Conservation (phyloP, 2,888 invertebrate genomes). For the Strigamia maritima region DNA sequence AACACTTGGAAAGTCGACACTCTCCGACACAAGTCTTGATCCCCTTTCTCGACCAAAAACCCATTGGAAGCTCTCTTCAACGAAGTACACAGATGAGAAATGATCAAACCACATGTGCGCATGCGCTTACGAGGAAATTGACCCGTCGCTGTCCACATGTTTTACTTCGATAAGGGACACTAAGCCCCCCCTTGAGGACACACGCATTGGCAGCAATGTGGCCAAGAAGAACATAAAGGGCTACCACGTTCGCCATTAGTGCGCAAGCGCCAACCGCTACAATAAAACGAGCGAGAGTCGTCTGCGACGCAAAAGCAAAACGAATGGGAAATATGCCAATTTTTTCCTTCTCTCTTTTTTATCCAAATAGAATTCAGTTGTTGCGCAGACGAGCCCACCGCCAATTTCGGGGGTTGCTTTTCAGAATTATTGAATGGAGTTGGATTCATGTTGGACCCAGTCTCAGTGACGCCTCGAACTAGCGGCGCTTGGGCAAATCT, state of each 20-base stretch:
- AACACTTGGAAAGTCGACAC: background rate
- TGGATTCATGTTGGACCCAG: background rate
- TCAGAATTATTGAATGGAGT: background rate
- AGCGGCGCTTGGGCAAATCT: background rate
- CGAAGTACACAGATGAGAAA: background rate
- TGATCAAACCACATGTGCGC: background rate
- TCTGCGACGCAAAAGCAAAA: background rate
- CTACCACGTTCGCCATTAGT: background rate
- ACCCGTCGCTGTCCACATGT: background rate
- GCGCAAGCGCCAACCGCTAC: background rate
- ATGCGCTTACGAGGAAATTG: slow-evolving; percentile 4
- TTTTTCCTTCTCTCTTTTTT: background rate
- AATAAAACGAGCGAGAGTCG: background rate
- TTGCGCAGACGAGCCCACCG: background rate
- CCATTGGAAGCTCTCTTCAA: background rate
- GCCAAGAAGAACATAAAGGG: background rate
- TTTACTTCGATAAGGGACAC: slow-evolving; percentile 4
- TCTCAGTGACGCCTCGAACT: background rate
- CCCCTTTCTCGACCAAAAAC: background rate
- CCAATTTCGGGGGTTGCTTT: slow-evolving; percentile 4
- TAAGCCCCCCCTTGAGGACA: background rate
- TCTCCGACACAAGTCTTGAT: background rate
- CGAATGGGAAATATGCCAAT: slow-evolving; percentile 4
- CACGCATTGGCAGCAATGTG: background rate
- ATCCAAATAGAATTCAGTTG: background rate